These are phyloP conservation scores for Barnardius zonarius DNA, from an alignment of 2,113 vertebrate genomes.

Conservation along the genomic window DNA sequence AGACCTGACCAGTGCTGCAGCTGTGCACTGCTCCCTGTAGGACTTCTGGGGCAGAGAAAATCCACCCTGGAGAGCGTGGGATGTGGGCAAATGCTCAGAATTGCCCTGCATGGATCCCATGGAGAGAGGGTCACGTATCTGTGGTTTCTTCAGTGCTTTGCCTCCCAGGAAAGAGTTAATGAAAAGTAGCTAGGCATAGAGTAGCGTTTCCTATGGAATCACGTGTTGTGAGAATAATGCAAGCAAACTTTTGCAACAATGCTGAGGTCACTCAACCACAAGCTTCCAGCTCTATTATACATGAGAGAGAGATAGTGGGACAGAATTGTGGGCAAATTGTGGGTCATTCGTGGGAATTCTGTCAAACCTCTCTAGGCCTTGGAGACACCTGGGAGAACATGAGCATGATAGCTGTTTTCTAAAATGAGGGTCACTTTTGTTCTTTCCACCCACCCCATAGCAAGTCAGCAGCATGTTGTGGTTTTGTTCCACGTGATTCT, in stretches of 20 bases:
- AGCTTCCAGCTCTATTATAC: constrained; percentile 27
- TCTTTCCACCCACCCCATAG: background rate
- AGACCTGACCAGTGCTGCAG: rapidly evolving
- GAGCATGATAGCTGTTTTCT: background rate
- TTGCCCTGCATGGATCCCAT: background rate
- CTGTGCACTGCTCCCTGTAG: background rate
- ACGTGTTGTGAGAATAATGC: constrained; percentile 51
- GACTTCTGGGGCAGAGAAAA: background rate
- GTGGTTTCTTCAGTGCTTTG: background rate
- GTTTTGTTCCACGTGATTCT: constrained; percentile 65
- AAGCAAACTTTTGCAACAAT: constrained; percentile 50
- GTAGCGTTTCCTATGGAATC: constrained; percentile 32
- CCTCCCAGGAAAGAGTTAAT: constrained; percentile 36
- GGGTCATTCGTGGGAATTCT: background rate
- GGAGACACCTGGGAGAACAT: constrained; percentile 43
- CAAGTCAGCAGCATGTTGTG: constrained; percentile 60
- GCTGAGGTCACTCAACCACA: constrained; percentile 50
- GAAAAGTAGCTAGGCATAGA: background rate
- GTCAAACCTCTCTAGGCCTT: constrained; percentile 7
- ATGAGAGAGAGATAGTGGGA: background rate
- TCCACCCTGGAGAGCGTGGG: background rate
- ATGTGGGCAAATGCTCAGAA: background rate
- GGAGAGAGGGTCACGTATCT: background rate
- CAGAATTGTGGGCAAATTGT: background rate
- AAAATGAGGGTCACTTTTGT: constrained; percentile 34